These are phyloP conservation scores for Cryptoblepharus egeriae DNA, from an alignment of 2,797 vertebrate genomes.

Conservation along the genomic window DNA sequence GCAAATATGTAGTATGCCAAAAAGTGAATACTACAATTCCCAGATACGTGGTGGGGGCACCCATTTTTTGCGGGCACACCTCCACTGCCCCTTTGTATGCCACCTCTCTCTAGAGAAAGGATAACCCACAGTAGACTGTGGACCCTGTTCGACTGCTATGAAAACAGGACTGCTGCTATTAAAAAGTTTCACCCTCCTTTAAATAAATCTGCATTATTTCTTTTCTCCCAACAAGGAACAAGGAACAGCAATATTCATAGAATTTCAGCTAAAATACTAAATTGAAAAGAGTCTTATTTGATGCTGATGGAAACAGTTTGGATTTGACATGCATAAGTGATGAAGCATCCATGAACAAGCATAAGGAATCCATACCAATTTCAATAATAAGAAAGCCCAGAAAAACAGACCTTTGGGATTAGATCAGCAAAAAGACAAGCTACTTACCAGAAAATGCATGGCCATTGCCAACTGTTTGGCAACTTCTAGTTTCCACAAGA, in stretches of 20 bases:
- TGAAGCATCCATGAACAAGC: neutral
- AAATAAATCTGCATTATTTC: neutral
- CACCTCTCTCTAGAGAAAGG: too few relatives aligned
- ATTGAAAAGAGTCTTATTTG: neutral
- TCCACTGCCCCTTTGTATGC: too few relatives aligned
- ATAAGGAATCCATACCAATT: neutral
- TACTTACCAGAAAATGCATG: slow-evolving; percentile 95
- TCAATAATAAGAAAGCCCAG: neutral
- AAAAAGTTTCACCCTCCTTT: neutral
- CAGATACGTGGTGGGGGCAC: too few relatives aligned
- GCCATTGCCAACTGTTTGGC: slow-evolving; percentile 96
- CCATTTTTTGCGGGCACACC: too few relatives aligned
- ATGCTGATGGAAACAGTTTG: neutral
- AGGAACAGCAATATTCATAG: neutral
- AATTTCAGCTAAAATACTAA: neutral
- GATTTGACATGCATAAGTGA: neutral
- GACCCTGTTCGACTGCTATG: neutral
- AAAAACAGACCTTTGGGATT: neutral
- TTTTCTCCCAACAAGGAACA: too few relatives aligned
- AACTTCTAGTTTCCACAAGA: slow-evolving; percentile 97
- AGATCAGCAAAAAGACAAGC: slow-evolving; percentile 28
- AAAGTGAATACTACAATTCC: too few relatives aligned
- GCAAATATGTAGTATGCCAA: too few relatives aligned
- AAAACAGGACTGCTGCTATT: neutral
- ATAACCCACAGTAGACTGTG: too few relatives aligned